These are phyloP conservation scores for Mormyrops attenuatus DNA, from an alignment of 2,797 vertebrate genomes.

Conservation along the genomic window DNA sequence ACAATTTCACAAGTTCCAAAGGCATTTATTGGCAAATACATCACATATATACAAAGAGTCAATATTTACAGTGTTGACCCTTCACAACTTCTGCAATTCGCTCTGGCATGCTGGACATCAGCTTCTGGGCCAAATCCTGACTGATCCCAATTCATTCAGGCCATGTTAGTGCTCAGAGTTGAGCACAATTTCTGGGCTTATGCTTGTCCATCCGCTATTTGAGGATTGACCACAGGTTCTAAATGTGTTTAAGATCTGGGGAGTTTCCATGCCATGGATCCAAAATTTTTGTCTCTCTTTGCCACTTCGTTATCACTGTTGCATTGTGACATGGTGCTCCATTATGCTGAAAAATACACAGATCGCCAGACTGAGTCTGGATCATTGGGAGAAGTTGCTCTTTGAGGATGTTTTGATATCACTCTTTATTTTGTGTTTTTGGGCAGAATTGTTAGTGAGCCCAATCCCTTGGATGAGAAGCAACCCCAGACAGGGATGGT, in stretches of 20 bases:
- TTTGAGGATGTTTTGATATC: neutral
- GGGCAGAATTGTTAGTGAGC: neutral
- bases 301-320: neutral
- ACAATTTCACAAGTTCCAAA: neutral
- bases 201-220: neutral
- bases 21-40: neutral
- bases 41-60: neutral
- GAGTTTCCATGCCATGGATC: neutral
- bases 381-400: neutral
- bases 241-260: neutral
- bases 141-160: neutral
- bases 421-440: neutral
- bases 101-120: neutral
- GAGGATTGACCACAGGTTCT: neutral
- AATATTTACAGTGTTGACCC: neutral
- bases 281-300: neutral
- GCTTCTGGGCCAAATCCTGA: neutral
- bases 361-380: neutral
- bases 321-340: no score
- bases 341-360: no score
- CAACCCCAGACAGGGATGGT: neutral
- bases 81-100: neutral
- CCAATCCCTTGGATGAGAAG: neutral
- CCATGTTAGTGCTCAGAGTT: neutral
- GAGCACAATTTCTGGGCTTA: neutral